These are phyloP conservation scores for Chironomus tentans DNA, from an alignment of 2,888 invertebrate genomes.

Conservation along the genomic window DNA sequence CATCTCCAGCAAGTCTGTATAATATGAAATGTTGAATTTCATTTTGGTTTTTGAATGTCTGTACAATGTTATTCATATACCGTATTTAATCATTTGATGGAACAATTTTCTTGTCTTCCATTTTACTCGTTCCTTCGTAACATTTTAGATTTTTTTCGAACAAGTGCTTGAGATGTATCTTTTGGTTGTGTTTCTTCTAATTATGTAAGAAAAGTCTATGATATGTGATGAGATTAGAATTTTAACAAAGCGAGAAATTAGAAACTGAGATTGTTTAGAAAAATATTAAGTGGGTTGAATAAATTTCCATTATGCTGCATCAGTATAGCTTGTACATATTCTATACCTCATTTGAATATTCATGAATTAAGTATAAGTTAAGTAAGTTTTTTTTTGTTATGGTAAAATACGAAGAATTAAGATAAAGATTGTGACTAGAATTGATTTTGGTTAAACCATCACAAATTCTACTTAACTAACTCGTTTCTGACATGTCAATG, in stretches of 20 bases:
- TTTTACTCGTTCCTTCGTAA: neutral
- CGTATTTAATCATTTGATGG: conserved; percentile 4
- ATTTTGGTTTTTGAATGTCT: neutral
- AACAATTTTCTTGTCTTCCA: conserved; percentile 1
- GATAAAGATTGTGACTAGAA: too few species aligned
- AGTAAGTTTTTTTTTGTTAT: too few species aligned
- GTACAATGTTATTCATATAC: neutral
- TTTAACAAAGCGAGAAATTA: neutral
- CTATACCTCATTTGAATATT: too few species aligned
- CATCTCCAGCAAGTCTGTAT: neutral
- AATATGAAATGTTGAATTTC: neutral
- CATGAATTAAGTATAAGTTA: too few species aligned
- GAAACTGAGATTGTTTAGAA: neutral
- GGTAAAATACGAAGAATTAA: too few species aligned
- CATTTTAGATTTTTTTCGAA: neutral
- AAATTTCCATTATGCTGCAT: too few species aligned
- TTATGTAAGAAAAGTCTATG: neutral
- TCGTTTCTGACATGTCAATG: too few species aligned
- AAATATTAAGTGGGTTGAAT: too few species aligned
- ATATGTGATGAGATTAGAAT: neutral
- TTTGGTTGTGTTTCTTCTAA: neutral
- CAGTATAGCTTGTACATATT: too few species aligned
- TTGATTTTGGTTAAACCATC: too few species aligned
- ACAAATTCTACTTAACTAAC: too few species aligned
- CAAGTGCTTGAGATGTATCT: neutral